phyloP scores from a whole-genome alignment of 2,888 invertebrate species.

The Strigamia transsilvanica region DNA sequence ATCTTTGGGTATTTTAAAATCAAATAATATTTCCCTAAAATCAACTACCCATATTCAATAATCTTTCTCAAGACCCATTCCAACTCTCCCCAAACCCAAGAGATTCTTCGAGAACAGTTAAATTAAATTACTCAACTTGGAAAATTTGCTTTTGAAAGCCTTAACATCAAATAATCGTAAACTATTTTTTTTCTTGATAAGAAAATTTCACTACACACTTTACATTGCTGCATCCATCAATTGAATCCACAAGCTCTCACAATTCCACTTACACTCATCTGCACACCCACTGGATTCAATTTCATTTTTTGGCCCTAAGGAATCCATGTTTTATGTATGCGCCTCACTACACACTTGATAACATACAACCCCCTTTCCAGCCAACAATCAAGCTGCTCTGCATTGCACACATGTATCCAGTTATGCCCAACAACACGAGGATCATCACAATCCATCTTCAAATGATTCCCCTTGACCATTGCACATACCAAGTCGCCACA shows the following conservation, averaged over 20 bases:
- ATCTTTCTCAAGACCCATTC: background rate
- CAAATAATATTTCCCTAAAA: background rate
- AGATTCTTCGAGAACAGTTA: background rate
- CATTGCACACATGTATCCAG: constrained; percentile 4
- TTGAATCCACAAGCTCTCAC: background rate
- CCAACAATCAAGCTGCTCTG: constrained; percentile 18
- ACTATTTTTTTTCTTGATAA: background rate
- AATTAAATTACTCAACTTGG: constrained; percentile 13
- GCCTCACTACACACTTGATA: constrained; percentile 18
- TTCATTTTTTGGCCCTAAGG: constrained; percentile 25
- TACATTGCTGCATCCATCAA: constrained; percentile 7
- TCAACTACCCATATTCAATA: background rate
- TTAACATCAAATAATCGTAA: constrained; percentile 11
- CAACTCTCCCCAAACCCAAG: background rate
- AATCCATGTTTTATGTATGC: constrained; percentile 20
- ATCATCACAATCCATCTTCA: constrained; percentile 24
- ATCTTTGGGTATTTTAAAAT: background rate
- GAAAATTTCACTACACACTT: constrained; percentile 13
- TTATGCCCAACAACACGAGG: background rate
- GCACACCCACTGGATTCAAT: constrained; percentile 29
- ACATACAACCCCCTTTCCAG: background rate
- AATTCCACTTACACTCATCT: constrained; percentile 28
- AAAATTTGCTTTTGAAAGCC: background rate
- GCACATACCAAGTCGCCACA: constrained; percentile 34
- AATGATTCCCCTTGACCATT: constrained; percentile 25